Evolutionary conservation across 2,797 vertebrate species (phyloP).

Genomic region (Hipposideros larvatus): DNA sequence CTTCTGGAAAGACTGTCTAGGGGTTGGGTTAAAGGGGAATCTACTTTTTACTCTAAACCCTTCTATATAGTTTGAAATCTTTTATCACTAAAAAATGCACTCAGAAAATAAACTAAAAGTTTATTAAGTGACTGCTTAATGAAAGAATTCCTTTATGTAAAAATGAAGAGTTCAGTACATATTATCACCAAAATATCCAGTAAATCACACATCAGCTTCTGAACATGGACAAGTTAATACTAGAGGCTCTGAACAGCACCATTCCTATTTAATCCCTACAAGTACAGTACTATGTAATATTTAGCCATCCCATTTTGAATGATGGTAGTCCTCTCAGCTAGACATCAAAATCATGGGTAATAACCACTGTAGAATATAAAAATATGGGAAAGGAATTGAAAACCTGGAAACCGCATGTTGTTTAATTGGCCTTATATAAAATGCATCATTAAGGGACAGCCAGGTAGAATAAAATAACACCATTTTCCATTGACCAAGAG

Average conservation of each 20-base stretch:
- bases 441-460: not conserved
- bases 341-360: constrained; percentile 30
- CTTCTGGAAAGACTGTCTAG: constrained; percentile 17
- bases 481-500: not conserved
- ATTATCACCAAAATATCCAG: not conserved
- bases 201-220: not conserved
- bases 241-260: not conserved
- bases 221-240: not conserved
- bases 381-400: not conserved
- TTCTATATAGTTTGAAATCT: not conserved
- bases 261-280: not conserved
- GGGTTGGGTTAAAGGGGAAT: not conserved
- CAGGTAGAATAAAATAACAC: not conserved
- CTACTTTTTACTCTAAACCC: constrained; percentile 6
- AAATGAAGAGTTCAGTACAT: not conserved
- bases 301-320: not conserved
- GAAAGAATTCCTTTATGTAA: constrained; percentile 15
- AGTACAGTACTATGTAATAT: not conserved
- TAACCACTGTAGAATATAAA: not conserved
- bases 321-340: not conserved
- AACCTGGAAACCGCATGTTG: not conserved
- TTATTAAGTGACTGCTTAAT: not conserved
- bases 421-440: not conserved
- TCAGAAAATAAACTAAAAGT: constrained; percentile 8
- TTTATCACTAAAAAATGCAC: constrained; percentile 10